Percentiles rank a stretch among this genome's conserved stretches.
Evolutionary conservation across 1,140 invertebrate genomes (phyloP).

Genomic region (Pseudomyrmex gracilis): DNA sequence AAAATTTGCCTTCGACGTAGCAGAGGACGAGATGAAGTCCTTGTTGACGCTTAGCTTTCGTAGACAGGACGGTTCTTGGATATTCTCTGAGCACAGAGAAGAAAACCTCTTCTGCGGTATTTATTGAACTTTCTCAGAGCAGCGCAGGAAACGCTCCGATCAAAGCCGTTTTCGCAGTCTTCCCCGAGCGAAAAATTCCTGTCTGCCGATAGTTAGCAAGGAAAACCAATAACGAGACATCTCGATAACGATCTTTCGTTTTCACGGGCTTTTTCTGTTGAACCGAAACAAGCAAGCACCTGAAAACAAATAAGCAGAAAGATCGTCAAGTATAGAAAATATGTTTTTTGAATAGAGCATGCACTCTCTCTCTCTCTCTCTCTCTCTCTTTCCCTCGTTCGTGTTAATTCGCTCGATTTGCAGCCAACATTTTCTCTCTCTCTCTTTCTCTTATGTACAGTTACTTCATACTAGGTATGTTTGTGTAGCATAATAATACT

Average conservation of each 20-base stretch:
- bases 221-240: conserved; percentile 20
- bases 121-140: conserved; percentile 27
- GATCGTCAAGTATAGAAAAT: conserved; percentile 22
- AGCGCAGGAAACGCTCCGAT: conserved; percentile 15
- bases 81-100: conserved; percentile 2
- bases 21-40: not conserved
- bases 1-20: conserved; percentile 51
- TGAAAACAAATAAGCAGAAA: conserved; percentile 8
- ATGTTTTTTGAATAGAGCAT: not conserved
- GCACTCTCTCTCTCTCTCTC: conserved; percentile 18
- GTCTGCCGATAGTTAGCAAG: conserved; percentile 24
- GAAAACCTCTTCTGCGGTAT: conserved; percentile 34
- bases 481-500: not conserved
- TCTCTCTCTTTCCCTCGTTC: conserved; percentile 15
- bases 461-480: not conserved
- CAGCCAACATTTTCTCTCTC: too few species aligned
- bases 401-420: not conserved
- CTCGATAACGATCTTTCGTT: conserved; percentile 40
- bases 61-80: not conserved
- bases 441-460: not conserved
- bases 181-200: conserved; percentile 37
- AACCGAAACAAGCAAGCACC: not conserved
- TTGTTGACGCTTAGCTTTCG: conserved; percentile 32
- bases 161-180: conserved; percentile 20
- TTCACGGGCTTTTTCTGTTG: not conserved